Base-by-base conservation (phyloP, 2,113 vertebrate genomes). In the Otus sunia region DNA sequence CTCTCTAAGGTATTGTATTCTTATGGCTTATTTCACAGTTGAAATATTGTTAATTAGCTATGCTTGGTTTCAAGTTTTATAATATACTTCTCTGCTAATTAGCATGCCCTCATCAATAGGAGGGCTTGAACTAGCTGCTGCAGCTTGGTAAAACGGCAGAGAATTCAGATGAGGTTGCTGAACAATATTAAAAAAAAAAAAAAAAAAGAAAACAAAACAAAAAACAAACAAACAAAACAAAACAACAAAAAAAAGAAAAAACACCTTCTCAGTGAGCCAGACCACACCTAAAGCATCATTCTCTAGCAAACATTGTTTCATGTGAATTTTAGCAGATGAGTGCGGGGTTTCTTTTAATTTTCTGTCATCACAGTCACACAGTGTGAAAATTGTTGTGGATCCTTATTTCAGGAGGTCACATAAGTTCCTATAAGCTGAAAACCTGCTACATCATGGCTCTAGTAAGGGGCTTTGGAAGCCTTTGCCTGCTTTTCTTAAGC, bases 381-480 rank as follows among this genome's bases (percentile, higher is more conserved):
- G 34, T 63, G 39, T 79, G 89, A 89, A 79, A 84, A 77, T 53
- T 58, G 36, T 30, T 53, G 76, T 80, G 59, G 77, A 60, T 81
- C 83, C 30, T 73, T 76, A 58, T 94, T 95, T 95, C 81, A 90
- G 63, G 78, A 64, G 41, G 92, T 93, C 92, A 92, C 39, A 6
- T 92, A 91, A 96, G 86, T 92, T 63, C 64, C 45, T 79, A 60
- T 81, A 94, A 96, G 30, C 73, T 72, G 83, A 83, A 88, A 96
- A 96, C 62, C 92, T 96, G 95, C 92, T 95, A 94, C 92, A 96
- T 52, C 47, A 86, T 1, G 2, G 86, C 83, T 94, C 88, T 91
- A 68, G 60, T 94, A 91, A 92, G 73, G 60, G 68, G 39, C 34
- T 96, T 89, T 87, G 55, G 39, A 88, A 96, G 68, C 22, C 34